Base-by-base conservation (phyloP, 2,113 vertebrate species). In the Motacilla alba region DNA sequence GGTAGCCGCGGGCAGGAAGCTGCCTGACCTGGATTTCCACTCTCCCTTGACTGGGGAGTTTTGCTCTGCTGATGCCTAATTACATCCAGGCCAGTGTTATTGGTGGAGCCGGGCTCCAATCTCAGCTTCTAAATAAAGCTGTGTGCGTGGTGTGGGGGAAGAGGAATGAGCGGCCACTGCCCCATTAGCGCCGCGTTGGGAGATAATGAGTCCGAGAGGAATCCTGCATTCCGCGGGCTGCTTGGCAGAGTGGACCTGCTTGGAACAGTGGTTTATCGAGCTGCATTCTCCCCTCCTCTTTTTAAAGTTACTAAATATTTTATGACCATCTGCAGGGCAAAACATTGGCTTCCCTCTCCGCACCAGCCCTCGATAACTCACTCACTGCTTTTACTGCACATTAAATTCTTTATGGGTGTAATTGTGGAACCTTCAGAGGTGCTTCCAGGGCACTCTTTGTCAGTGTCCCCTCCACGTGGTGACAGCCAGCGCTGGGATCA, bases 251-350 rank as follows among this genome's bases (percentile, higher is more conserved):
- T 27, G 79, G 80, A 68, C 70, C 66, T 70, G 84, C 66, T 46
- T 23, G 37, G 27, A 93, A 11, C 37, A 31, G 55, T 4, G 56
- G 4, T 55, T 62, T 64, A 76, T 77, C 8, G 37, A 94, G 11
- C 85, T 43, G 52, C 41, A 2, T 67, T 64, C 63, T 44, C 1
- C 63, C 67, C 73, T 93, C 69, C 66, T 90, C 85, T 83, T 92
- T 85, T 90, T 69, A 64, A 93, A 78, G 92, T 72, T 73, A 47
- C 69, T 95, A 93, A 96, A 97, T 96, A 89, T 96, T 97, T 97
- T 93, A 97, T 95, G 90, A 95, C 92, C 90, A 89, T 80, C 80
- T 82, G 44, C 53, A 92, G 90, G 94, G 85, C 79, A 84, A 95
- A 41, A 62, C 90, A 83, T 93, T 90, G n/a, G 18, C 67, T 89